Conservation (phyloP, 1,140 invertebrate genomes). For the Atta cephalotes region DNA sequence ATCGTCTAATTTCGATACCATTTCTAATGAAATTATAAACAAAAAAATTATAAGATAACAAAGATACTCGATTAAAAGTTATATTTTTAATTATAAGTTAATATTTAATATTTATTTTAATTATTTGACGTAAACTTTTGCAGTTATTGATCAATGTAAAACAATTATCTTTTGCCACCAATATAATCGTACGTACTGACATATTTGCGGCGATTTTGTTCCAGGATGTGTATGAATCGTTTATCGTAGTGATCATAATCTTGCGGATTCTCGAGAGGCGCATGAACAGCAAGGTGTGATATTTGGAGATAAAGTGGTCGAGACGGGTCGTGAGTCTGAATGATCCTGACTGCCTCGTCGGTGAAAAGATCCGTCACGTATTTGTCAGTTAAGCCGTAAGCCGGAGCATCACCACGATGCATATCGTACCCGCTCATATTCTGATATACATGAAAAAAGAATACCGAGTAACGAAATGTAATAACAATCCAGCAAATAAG, state of each 20-base stretch:
- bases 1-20: constrained; percentile 91
- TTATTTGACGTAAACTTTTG: constrained; percentile 14
- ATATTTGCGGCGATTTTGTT: constrained; percentile 89
- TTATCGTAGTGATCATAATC: constrained; percentile 88
- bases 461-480: neutral
- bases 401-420: constrained; percentile 86
- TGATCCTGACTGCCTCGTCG: constrained; percentile 88
- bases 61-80: constrained; percentile 26
- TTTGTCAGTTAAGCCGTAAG: constrained; percentile 88
- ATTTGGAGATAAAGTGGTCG: constrained; percentile 90
- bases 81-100: too few relatives aligned
- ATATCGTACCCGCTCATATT: constrained; percentile 87
- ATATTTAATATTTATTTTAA: constrained; percentile 15
- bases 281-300: constrained; percentile 90
- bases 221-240: constrained; percentile 89
- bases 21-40: constrained; percentile 85
- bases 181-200: constrained; percentile 86
- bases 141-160: neutral
- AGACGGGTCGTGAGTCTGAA: constrained; percentile 87
- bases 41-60: neutral
- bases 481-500: too few relatives aligned
- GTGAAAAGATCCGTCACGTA: constrained; percentile 91
- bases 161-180: neutral
- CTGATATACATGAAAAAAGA: constrained; percentile 58
- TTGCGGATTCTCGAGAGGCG: constrained; percentile 87